Conservation (phyloP, 2,113 vertebrate species). For the Plestiodon gilberti region DNA sequence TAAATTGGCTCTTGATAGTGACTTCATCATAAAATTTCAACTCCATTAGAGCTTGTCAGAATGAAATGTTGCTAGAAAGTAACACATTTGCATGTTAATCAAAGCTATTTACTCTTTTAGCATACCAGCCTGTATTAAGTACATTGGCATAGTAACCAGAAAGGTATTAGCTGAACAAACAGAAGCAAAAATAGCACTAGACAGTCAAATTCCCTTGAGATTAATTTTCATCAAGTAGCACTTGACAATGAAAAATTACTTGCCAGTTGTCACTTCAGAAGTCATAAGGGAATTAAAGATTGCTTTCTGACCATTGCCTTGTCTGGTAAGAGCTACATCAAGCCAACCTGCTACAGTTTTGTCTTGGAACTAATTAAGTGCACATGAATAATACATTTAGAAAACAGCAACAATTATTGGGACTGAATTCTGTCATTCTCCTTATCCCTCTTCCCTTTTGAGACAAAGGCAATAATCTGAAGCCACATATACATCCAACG, state of each 20-base stretch:
- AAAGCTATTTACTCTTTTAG: slow-evolving; percentile 3
- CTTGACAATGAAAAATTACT: slow-evolving; percentile 9
- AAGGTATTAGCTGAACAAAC: slow-evolving; percentile 8
- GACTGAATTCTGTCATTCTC: background rate
- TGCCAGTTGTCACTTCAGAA: background rate
- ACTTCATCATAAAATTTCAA: slow-evolving; percentile 6
- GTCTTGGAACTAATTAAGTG: slow-evolving; percentile 4
- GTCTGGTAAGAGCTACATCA: slow-evolving; percentile 14
- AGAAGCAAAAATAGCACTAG: background rate
- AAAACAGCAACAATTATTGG: background rate
- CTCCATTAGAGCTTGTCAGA: slow-evolving; percentile 18
- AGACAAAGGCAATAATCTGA: background rate
- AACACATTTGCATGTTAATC: slow-evolving; percentile 40
- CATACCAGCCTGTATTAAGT: background rate
- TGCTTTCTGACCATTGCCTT: slow-evolving; percentile 7
- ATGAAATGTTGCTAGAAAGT: slow-evolving; percentile 25
- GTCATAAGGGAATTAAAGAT: background rate
- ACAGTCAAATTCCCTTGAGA: background rate
- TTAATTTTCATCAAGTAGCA: slow-evolving; percentile 14
- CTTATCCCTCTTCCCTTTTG: background rate
- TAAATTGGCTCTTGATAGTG: background rate
- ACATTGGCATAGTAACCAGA: slow-evolving; percentile 1
- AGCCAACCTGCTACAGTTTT: background rate
- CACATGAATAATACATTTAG: background rate
- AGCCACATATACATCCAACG: background rate